Evolutionary conservation across 2,888 invertebrate species (phyloP).

Genomic region (Heliconius ethilla): DNA sequence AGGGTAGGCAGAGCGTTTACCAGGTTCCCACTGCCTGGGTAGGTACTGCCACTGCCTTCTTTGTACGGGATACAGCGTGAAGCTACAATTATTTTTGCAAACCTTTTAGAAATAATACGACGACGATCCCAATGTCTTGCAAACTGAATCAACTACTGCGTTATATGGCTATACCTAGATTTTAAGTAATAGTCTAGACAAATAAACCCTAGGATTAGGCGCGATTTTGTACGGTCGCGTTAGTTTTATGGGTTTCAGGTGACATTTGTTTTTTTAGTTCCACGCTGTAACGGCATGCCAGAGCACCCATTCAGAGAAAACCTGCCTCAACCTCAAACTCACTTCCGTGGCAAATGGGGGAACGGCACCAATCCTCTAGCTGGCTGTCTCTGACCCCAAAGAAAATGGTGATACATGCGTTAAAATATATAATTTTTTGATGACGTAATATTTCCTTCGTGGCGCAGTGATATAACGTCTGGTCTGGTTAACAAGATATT

Average conservation of each 20-base stretch:
- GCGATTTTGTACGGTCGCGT: slow-evolving; percentile 5
- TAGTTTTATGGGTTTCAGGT: slow-evolving; percentile 20
- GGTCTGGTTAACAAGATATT: not conserved
- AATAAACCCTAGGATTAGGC: slow-evolving; percentile 16
- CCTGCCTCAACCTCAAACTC: not conserved
- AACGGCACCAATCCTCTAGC: too few species aligned
- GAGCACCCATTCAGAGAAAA: not conserved
- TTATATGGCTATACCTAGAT: not conserved
- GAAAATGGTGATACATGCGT: not conserved
- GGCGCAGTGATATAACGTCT: not conserved
- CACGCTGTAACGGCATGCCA: not conserved
- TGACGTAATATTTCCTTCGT: not conserved
- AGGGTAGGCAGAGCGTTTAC: too few species aligned
- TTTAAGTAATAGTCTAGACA: slow-evolving; percentile 27
- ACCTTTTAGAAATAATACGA: not conserved
- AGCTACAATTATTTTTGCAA: not conserved
- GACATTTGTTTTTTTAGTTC: not conserved
- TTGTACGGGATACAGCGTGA: too few species aligned
- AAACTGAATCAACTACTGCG: not conserved
- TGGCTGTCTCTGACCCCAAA: not conserved
- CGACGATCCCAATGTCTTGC: not conserved
- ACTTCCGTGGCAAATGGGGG: too few species aligned
- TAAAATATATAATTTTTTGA: not conserved
- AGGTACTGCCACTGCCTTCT: too few species aligned
- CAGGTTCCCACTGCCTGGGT: too few species aligned